Evolutionary conservation across 2,113 vertebrate genomes (phyloP), one percentile per base, ranked within the genome.

Genomic region (Serilophus lunatus): DNA sequence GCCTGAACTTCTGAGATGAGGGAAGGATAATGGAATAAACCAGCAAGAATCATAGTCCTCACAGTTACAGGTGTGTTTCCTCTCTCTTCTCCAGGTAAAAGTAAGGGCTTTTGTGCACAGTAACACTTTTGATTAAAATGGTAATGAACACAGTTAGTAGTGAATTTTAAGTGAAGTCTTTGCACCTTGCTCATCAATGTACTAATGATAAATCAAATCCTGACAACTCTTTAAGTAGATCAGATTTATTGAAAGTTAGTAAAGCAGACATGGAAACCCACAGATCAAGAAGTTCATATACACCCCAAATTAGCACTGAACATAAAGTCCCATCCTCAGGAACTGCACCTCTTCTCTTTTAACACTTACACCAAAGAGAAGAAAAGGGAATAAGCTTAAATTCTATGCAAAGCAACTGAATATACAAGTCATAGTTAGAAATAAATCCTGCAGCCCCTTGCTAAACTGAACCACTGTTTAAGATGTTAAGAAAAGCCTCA

Each of bases 191-290:
- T 81, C 18, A 20, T 53, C 33, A 6, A 50, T 14, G 13, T 36
- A 31, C 28, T 49, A 6, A 14, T 17, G 28, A 84, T 36, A 89
- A 88, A 84, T 38, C 9, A 7, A 36, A 88, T 66, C 44, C 29
- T 77, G 84, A 56, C 60, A 91, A 24, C 35, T 65, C 76, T 61
- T 85, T 15, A 40, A 25, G 56, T 38, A 84, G 57, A 69, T 59
- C n/a, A 66, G n/a, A 53, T 95, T 92, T 95, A 90, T 94, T 94
- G 40, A 13, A 91, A 75, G 19, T 71, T 80, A 28, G 36, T 66
- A 71, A 64, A 74, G 61, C 54, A 82, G 44, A 49, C 57, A 69
- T 4, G 3, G 65, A 81, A 86, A 22, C 18, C 36, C 31, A 23
- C 47, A 72, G 40, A 78, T 78, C 15, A 50, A 69, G 47, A 19